Percentiles rank a stretch among this genome's conserved stretches.
These are phyloP conservation scores for Enteromius unitaeniatus DNA, from an alignment of 2,797 vertebrate genomes.

Conservation along the genomic window DNA sequence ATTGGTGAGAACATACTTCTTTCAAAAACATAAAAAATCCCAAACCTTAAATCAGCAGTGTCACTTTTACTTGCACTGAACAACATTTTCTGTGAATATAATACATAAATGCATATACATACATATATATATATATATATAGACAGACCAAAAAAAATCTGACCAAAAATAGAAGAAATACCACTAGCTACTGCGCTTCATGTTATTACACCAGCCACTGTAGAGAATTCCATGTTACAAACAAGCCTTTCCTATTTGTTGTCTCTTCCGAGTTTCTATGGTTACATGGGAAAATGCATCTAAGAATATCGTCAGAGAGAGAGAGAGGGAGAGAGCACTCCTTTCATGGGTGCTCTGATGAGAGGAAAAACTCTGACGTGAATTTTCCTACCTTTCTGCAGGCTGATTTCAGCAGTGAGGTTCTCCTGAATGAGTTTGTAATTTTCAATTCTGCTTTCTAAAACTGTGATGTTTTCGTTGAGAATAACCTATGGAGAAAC, in stretches of 20 bases:
- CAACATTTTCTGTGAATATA: neutral
- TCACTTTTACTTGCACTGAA: neutral
- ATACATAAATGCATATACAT: neutral
- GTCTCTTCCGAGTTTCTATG: constrained; percentile 67
- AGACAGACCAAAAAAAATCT: neutral
- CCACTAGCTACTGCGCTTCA: neutral
- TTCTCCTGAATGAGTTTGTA: constrained; percentile 66
- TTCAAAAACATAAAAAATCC: neutral
- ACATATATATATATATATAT: neutral
- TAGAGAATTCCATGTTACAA: constrained; percentile 26
- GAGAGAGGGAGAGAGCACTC: constrained; percentile 68
- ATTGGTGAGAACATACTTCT: neutral
- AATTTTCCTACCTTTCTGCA: constrained; percentile 78
- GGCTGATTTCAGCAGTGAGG: constrained; percentile 66
- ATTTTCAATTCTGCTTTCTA: constrained; percentile 64
- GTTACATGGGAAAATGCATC: constrained; percentile 67
- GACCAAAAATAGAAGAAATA: constrained; percentile 1
- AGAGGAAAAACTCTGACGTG: constrained; percentile 56
- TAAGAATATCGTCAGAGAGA: constrained; percentile 71
- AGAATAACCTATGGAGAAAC: constrained; percentile 67
- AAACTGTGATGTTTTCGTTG: constrained; percentile 67
- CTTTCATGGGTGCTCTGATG: constrained; percentile 68
- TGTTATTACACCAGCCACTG: constrained; percentile 18
- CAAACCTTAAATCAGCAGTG: neutral
- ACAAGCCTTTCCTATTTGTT: constrained; percentile 67